Percentiles rank a stretch among this genome's conserved stretches.
These are phyloP conservation scores for Cladopsammia gracilis DNA, from an alignment of 64 coral and sea anemone genomes.

Conservation along the genomic window DNA sequence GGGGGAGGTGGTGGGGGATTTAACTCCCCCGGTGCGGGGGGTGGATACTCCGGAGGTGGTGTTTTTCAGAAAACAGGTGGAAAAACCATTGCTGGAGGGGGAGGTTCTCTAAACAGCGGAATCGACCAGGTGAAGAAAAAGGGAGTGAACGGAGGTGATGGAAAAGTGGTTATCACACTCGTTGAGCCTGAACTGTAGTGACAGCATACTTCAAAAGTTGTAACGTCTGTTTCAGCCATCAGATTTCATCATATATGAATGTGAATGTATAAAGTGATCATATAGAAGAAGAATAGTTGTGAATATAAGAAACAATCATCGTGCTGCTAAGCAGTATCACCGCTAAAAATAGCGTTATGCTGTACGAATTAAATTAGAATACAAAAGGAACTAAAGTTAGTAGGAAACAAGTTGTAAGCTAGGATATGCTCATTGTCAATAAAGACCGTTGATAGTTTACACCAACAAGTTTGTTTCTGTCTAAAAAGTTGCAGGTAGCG, in stretches of 20 bases:
- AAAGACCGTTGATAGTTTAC: too few relatives aligned
- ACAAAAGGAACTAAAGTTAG: too few relatives aligned
- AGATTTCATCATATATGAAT: too few relatives aligned
- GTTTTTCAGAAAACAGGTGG: not conserved
- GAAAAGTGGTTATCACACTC: conserved; percentile 44
- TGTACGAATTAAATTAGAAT: not conserved
- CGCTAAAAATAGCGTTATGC: not conserved
- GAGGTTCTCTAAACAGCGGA: conserved; percentile 68
- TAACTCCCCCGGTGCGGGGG: conserved; percentile 43
- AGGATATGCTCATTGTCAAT: too few relatives aligned
- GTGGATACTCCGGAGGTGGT: conserved; percentile 79
- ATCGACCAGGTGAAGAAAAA: not conserved
- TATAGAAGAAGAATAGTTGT: too few relatives aligned
- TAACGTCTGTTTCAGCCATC: too few relatives aligned
- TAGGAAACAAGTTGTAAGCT: too few relatives aligned
- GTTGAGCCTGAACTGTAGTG: not conserved
- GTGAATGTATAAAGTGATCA: too few relatives aligned
- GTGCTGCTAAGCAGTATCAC: not conserved
- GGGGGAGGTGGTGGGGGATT: conserved; percentile 69
- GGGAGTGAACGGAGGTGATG: not conserved
- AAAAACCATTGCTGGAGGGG: conserved; percentile 57
- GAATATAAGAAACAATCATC: too few relatives aligned
- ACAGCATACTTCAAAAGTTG: too few relatives aligned
- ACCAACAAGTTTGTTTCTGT: too few relatives aligned
- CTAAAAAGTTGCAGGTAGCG: too few relatives aligned